Conservation (phyloP, 2,113 vertebrate species). For the Corythoichthys haematopterus region DNA sequence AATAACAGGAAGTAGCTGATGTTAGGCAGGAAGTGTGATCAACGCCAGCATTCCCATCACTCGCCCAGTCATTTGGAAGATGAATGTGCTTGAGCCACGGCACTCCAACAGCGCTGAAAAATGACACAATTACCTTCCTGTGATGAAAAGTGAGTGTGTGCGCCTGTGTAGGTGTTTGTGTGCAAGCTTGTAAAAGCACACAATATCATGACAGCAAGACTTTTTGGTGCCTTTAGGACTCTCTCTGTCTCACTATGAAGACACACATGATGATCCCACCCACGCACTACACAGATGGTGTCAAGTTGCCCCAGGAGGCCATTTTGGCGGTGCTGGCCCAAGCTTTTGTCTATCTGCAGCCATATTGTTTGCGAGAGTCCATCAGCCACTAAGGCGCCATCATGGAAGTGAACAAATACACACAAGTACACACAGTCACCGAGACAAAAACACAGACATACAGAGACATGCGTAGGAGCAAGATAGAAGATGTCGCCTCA, state of each 20-base stretch:
- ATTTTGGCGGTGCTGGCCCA: constrained; percentile 40
- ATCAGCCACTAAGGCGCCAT: constrained; percentile 50
- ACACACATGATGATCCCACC: background rate
- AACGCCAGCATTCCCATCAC: background rate
- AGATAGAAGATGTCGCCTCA: background rate
- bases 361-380: constrained; percentile 54
- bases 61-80: background rate
- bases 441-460: background rate
- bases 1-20: background rate
- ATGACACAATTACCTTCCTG: background rate
- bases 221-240: background rate
- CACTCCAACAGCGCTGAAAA: background rate
- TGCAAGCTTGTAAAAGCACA: background rate
- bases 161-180: background rate
- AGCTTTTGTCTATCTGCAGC: constrained; percentile 53
- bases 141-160: background rate
- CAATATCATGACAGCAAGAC: background rate
- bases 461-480: background rate
- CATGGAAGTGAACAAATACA: constrained; percentile 29
- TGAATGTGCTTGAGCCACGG: background rate
- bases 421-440: background rate
- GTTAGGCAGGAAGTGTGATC: background rate
- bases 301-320: constrained; percentile 32
- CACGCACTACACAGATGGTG: constrained; percentile 15
- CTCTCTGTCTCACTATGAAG: background rate